Evolutionary conservation across 2,888 invertebrate species (phyloP).

Genomic region (Diarsia brunnea): DNA sequence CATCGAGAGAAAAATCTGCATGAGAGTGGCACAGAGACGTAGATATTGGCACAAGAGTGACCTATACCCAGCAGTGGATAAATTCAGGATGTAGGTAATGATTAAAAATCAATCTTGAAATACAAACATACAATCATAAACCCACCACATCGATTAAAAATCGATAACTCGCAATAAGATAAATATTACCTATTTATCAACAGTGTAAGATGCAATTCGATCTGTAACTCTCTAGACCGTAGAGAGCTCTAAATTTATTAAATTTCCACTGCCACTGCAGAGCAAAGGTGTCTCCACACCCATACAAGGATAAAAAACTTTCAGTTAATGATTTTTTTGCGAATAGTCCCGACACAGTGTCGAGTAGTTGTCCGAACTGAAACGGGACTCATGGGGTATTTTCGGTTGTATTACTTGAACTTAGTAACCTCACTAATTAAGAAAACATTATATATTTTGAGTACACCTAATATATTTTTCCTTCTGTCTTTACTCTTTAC

Average conservation of each 20-base stretch:
- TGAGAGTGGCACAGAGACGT: neutral
- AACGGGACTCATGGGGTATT: neutral
- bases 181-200: neutral
- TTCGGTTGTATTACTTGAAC: neutral
- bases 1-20: neutral
- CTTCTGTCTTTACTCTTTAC: too few relatives aligned
- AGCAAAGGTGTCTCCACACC: neutral
- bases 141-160: neutral
- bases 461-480: too few relatives aligned
- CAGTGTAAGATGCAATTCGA: neutral
- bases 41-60: neutral
- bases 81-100: neutral
- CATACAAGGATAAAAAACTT: neutral
- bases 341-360: neutral
- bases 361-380: neutral
- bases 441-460: too few relatives aligned
- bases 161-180: neutral
- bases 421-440: too few relatives aligned
- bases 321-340: neutral
- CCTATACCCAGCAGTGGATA: neutral
- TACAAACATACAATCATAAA: neutral
- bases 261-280: neutral
- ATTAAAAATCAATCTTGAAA: neutral
- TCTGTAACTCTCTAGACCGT: neutral
- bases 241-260: neutral